phyloP scores from a whole-genome alignment of 2,797 vertebrate species.

The Naso thynnoides region DNA sequence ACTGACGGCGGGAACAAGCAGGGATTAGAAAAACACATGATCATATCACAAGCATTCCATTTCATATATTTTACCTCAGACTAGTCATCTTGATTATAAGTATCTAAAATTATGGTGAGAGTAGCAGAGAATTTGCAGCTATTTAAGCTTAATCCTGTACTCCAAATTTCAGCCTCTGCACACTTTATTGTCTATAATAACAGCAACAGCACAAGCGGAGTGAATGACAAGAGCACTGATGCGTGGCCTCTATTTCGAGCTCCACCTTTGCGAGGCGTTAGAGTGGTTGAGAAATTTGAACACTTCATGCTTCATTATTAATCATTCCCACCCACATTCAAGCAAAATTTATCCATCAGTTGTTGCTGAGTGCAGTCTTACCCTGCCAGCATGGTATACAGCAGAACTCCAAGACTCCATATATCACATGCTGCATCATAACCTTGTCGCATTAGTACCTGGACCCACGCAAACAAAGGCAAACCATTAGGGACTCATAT shows the following conservation, averaged over 20 bases:
- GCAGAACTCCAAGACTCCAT: slow-evolving; percentile 97
- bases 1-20: slow-evolving; percentile 72
- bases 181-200: background rate
- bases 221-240: background rate
- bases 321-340: slow-evolving; percentile 5
- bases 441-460: slow-evolving; percentile 98
- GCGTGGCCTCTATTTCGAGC: background rate
- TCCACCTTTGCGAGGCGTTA: background rate
- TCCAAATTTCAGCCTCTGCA: background rate
- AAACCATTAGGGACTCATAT: slow-evolving; percentile 2
- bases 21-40: slow-evolving; percentile 2
- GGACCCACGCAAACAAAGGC: slow-evolving; percentile 29
- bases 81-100: background rate
- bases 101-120: background rate
- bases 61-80: background rate
- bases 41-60: background rate
- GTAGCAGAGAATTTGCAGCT: background rate
- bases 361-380: slow-evolving; percentile 74
- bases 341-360: background rate
- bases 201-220: background rate
- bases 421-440: slow-evolving; percentile 99
- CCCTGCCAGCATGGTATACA: slow-evolving; percentile 98
- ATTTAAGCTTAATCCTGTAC: background rate
- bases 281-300: background rate
- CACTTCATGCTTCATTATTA: background rate